phyloP scores from a whole-genome alignment of 2,797 vertebrate genomes.

The Mastacembelus armatus region DNA sequence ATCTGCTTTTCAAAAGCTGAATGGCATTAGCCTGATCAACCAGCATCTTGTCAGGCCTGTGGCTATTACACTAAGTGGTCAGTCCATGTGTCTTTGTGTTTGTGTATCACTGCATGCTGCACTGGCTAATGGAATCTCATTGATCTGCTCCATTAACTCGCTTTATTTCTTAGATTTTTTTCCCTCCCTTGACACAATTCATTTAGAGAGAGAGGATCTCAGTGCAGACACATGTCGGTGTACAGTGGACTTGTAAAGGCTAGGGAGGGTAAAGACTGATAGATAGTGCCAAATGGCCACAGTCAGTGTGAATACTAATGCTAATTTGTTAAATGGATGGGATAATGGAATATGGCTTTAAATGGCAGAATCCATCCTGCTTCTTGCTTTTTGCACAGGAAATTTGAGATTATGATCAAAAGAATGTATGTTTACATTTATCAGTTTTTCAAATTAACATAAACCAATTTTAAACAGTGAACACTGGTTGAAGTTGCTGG shows the following conservation, averaged over 20 bases:
- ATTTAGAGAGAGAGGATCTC: slow-evolving; percentile 54
- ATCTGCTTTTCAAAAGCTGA: slow-evolving; percentile 30
- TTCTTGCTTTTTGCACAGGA: slow-evolving; percentile 3
- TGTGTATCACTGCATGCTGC: slow-evolving; percentile 17
- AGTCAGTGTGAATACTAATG: slow-evolving; percentile 43
- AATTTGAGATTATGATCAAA: slow-evolving; percentile 1
- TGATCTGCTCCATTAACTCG: slow-evolving; percentile 73
- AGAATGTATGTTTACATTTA: background rate
- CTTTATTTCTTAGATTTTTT: slow-evolving; percentile 61
- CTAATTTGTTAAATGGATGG: slow-evolving; percentile 49
- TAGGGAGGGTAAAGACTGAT: slow-evolving; percentile 60
- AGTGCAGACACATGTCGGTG: slow-evolving; percentile 38
- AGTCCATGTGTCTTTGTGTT: slow-evolving; percentile 13
- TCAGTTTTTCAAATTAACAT: slow-evolving; percentile 1
- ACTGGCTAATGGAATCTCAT: slow-evolving; percentile 70
- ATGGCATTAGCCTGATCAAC: slow-evolving; percentile 64
- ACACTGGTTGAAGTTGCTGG: no score
- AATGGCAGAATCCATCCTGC: slow-evolving; percentile 10
- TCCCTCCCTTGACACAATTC: slow-evolving; percentile 57
- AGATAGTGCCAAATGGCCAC: slow-evolving; percentile 45
- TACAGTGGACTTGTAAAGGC: slow-evolving; percentile 31
- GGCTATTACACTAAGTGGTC: slow-evolving; percentile 68
- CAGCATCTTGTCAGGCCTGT: slow-evolving; percentile 33
- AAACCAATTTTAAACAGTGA: background rate
- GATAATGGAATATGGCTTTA: slow-evolving; percentile 37